These are phyloP conservation scores for Varanus salvator DNA, from an alignment of 2,113 vertebrate genomes.

Conservation along the genomic window DNA sequence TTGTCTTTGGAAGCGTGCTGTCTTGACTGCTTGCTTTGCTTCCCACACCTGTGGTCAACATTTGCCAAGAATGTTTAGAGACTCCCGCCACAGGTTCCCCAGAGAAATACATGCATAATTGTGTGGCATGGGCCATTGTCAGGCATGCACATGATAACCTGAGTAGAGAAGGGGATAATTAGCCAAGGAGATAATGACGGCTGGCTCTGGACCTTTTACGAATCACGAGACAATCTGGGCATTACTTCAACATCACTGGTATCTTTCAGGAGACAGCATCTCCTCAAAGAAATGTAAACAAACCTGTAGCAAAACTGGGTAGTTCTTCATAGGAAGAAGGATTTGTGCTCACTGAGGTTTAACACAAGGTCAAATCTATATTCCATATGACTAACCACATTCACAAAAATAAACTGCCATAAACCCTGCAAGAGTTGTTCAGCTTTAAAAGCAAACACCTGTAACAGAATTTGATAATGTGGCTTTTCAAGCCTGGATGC, in stretches of 20 bases:
- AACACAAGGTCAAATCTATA: not conserved
- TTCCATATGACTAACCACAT: not conserved
- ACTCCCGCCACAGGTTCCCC: conserved; percentile 50
- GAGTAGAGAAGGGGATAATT: not conserved
- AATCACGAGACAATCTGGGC: not conserved
- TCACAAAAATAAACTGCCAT: not conserved
- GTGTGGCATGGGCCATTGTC: accelerated
- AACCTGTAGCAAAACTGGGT: not conserved
- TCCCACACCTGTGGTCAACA: conserved; percentile 54
- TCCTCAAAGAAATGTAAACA: not conserved
- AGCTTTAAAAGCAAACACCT: not conserved
- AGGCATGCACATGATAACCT: not conserved
- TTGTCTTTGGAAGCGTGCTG: conserved; percentile 60
- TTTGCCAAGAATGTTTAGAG: conserved; percentile 54
- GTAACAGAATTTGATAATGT: not conserved
- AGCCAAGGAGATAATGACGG: conserved; percentile 15
- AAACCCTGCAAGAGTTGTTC: not conserved
- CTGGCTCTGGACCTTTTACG: not conserved
- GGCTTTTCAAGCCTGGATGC: not conserved
- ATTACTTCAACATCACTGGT: not conserved
- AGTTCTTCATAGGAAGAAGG: not conserved
- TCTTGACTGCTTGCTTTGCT: conserved; percentile 47
- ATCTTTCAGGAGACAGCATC: not conserved
- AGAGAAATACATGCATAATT: conserved; percentile 5
- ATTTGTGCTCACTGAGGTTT: not conserved